Conservation (phyloP, 2,113 vertebrate species). For the Notothenia coriiceps region DNA sequence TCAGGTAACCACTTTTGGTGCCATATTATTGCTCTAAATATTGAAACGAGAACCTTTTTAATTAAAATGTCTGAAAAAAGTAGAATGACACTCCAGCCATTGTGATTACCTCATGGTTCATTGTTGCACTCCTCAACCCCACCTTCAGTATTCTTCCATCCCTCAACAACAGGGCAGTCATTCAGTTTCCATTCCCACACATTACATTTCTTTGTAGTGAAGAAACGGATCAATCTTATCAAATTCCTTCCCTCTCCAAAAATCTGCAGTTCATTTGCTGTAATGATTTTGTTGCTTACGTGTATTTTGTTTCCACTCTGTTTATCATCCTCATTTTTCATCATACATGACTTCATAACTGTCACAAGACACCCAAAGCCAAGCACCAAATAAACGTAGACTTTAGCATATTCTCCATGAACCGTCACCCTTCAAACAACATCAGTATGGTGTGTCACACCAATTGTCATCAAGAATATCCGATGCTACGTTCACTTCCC, state of each 20-base stretch:
- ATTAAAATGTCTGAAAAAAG: no score
- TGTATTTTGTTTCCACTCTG: conserved; percentile 49
- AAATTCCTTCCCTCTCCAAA: conserved; percentile 47
- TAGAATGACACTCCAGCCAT: not conserved
- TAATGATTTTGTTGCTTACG: conserved; percentile 47
- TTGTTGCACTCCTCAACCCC: not conserved
- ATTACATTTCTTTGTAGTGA: conserved; percentile 18
- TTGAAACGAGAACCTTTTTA: no score
- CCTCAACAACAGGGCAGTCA: not conserved
- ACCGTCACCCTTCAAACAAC: conserved; percentile 12
- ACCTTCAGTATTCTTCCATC: conserved; percentile 7
- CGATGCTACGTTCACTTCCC: not conserved
- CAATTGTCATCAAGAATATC: conserved; percentile 18
- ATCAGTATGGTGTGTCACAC: conserved; percentile 6
- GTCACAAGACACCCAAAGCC: conserved; percentile 15
- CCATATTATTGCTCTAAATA: no score
- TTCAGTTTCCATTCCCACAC: conserved; percentile 40
- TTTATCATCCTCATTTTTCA: conserved; percentile 49
- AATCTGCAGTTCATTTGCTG: conserved; percentile 57
- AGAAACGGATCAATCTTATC: conserved; percentile 46
- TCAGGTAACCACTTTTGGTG: no score
- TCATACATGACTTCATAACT: conserved; percentile 46
- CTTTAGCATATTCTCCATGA: conserved; percentile 1
- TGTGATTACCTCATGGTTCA: not conserved
- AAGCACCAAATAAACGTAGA: conserved; percentile 26